Evolutionary conservation across 2,797 vertebrate genomes (phyloP).

Genomic region (Setipinna tenuifilis): DNA sequence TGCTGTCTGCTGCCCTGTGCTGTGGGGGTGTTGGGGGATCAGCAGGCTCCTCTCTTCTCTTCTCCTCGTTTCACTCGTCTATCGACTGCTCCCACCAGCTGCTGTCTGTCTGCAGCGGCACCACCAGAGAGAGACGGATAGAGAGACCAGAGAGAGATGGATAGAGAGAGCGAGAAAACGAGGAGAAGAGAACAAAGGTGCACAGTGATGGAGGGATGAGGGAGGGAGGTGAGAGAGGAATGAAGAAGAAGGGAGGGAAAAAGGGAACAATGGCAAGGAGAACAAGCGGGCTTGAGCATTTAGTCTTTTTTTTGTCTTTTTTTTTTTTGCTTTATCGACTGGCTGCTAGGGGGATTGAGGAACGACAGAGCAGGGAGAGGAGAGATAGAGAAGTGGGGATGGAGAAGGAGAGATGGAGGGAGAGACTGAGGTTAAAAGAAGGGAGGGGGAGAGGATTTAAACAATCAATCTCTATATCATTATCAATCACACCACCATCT

Average conservation of each 20-base stretch:
- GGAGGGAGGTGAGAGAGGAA: no score
- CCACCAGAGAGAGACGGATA: background rate
- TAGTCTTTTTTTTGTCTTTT: no score
- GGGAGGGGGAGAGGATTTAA: background rate
- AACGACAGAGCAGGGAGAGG: background rate
- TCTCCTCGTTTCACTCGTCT: background rate
- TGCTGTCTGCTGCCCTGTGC: no score
- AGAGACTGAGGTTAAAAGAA: background rate
- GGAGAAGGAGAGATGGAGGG: background rate
- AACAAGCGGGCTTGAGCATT: no score
- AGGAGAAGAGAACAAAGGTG: no score
- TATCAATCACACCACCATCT: background rate
- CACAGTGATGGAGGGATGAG: no score
- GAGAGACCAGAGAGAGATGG: background rate
- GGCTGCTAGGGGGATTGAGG: no score
- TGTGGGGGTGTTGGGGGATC: background rate
- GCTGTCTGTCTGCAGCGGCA: background rate
- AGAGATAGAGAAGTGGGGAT: no score
- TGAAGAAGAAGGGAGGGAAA: no score
- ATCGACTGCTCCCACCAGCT: background rate
- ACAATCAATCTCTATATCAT: constrained; percentile 8
- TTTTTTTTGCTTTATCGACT: no score
- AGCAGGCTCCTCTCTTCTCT: background rate
- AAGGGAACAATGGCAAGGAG: no score
- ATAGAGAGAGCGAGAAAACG: background rate